A percentile compares a stretch with the other conserved stretches of the same genome.
These are phyloP conservation scores for Azemiops feae DNA, from an alignment of 2,113 vertebrate species.

Conservation along the genomic window DNA sequence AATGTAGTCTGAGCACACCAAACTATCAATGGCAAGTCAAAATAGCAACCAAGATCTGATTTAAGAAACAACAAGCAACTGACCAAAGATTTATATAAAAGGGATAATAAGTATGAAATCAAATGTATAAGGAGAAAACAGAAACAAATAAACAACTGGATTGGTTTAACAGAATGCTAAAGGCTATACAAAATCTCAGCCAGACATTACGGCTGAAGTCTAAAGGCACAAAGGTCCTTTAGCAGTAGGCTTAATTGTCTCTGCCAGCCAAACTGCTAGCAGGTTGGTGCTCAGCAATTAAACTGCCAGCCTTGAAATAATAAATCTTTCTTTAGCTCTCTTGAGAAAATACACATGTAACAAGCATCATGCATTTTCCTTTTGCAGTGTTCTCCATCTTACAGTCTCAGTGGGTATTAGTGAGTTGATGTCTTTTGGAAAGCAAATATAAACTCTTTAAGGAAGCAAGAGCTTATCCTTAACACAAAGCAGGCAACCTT, in stretches of 20 bases:
- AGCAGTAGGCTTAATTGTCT: slow-evolving; percentile 5
- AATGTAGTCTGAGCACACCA: not conserved
- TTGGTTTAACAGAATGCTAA: slow-evolving; percentile 46
- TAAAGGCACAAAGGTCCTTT: slow-evolving; percentile 34
- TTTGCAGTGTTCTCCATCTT: not conserved
- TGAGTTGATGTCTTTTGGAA: not conserved
- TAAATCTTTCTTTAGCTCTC: slow-evolving; percentile 1
- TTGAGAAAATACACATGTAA: not conserved
- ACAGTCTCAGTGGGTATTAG: not conserved
- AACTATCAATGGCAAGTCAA: not conserved
- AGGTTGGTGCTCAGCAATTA: slow-evolving; percentile 14
- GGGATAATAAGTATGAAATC: slow-evolving; percentile 38
- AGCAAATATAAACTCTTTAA: not conserved
- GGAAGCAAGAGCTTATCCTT: not conserved
- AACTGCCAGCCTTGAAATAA: not conserved
- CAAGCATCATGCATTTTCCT: slow-evolving; percentile 1
- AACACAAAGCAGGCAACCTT: not conserved
- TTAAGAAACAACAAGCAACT: not conserved
- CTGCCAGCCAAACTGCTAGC: not conserved
- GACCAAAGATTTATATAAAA: slow-evolving; percentile 14
- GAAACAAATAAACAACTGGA: slow-evolving; percentile 50
- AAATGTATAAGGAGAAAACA: not conserved
- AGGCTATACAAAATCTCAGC: slow-evolving; percentile 43
- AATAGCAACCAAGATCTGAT: not conserved
- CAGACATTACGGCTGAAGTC: slow-evolving; percentile 45